Base-by-base conservation (phyloP, 2,797 vertebrate species). In the Sebastolobus alascanus region DNA sequence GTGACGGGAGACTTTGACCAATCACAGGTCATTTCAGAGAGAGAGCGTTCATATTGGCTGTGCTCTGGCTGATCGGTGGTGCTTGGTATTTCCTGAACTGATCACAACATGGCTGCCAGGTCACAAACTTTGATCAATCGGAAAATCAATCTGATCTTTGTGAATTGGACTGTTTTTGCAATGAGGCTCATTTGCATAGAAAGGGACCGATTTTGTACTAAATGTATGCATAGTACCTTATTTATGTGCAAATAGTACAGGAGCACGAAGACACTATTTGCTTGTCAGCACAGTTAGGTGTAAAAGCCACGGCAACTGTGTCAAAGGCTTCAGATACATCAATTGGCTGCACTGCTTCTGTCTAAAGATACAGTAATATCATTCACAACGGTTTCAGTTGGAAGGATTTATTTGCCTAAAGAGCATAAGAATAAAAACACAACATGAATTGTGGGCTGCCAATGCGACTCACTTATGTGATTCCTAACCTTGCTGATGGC, bases 261-360 rank as follows among this genome's bases (percentile, higher is more conserved):
- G 20, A 22, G 8, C 52, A 54, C 52, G 8, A 22, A 54, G 52
- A 54, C 20, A n/a, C 0, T 11, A 54, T 22, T 54, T 54, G 20
- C n/a, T 54, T 54, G 8, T 10, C 52, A 54, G n/a, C 52, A n/a
- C 0, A 54, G 52, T n/a, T 22, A 54, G n/a, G 18, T 18, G 18
- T 50, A 20, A 20, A 50, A 50, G 46, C 46, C 46, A 20, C 20
- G 46, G 18, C 35, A 73, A 66, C 38, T 14, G 1, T 33, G 54
- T 77, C 46, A 83, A 37, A 68, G 37, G 7, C 46, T 63, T 4
- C 31, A 67, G 43, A 72, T 11, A 13, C 33, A 65, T 68, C 11
- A 74, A 58, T 71, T 67, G 43, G 12, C 38, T 40, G 13, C 13
- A 65, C 12, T 33, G 40, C 56, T 56, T 71, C 37, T 35, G n/a